A percentile compares a stretch with the other conserved stretches of the same genome.
phyloP scores from a whole-genome alignment of 2,888 invertebrate species.

The Brachypalpus laphriformis region DNA sequence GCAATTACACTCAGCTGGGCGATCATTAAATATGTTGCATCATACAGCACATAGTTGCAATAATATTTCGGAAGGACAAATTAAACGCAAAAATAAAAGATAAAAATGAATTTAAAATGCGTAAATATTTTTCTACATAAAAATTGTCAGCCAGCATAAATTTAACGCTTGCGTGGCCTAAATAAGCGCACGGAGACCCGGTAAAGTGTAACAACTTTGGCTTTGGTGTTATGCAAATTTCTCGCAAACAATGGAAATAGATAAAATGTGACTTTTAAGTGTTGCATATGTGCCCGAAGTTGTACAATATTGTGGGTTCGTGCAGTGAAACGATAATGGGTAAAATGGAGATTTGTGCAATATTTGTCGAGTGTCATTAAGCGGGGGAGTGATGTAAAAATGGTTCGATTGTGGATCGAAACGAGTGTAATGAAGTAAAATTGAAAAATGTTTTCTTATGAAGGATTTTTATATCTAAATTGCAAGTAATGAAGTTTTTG shows the following conservation, averaged over 20 bases:
- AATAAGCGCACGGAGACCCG: conserved; percentile 3
- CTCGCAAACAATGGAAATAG: conserved; percentile 39
- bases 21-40: conserved; percentile 14
- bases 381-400: background rate
- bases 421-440: conserved; percentile 3
- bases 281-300: conserved; percentile 31
- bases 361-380: conserved; percentile 26
- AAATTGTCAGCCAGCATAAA: conserved; percentile 28
- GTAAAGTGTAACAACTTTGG: conserved; percentile 18
- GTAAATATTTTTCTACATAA: background rate
- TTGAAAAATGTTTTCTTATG: background rate
- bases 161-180: background rate
- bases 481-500: background rate
- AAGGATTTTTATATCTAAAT: background rate
- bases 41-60: background rate
- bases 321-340: conserved; percentile 34
- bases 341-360: conserved; percentile 28
- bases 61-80: conserved; percentile 12
- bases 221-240: conserved; percentile 43
- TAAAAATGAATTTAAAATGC: background rate
- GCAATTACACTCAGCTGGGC: conserved; percentile 3
- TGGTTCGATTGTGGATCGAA: background rate
- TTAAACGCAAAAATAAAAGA: background rate
- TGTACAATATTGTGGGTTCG: conserved; percentile 14
- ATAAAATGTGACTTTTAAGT: conserved; percentile 17